These are phyloP conservation scores for Erebia palarica DNA, from an alignment of 2,888 invertebrate genomes.

Conservation along the genomic window DNA sequence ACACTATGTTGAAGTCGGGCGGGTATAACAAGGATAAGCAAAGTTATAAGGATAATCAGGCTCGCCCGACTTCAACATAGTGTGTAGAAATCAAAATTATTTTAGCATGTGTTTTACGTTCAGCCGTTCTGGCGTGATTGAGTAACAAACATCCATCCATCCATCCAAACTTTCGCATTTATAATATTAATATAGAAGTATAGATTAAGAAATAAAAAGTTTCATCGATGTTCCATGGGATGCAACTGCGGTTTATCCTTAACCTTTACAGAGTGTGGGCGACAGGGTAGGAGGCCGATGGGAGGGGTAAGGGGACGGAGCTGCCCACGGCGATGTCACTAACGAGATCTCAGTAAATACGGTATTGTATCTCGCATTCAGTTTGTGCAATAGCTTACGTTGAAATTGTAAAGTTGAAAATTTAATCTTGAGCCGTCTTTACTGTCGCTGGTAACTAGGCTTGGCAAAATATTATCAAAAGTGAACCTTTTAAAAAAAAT, in stretches of 20 bases:
- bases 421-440: constrained; percentile 31
- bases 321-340: constrained; percentile 59
- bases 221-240: constrained; percentile 31
- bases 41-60: too few relatives aligned
- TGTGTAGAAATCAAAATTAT: too few relatives aligned
- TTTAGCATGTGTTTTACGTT: too few relatives aligned
- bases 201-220: constrained; percentile 10
- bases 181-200: too few relatives aligned
- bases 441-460: constrained; percentile 26
- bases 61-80: too few relatives aligned
- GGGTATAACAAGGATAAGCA: too few relatives aligned
- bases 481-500: neutral
- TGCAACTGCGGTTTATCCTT: constrained; percentile 54
- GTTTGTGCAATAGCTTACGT: constrained; percentile 49
- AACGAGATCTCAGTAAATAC: constrained; percentile 69
- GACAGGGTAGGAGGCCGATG: constrained; percentile 33
- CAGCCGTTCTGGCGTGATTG: too few relatives aligned
- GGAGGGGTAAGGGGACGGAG: constrained; percentile 37
- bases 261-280: constrained; percentile 63
- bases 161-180: too few relatives aligned
- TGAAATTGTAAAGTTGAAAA: constrained; percentile 41
- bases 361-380: constrained; percentile 59
- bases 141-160: too few relatives aligned
- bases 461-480: constrained; percentile 2
- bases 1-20: too few relatives aligned